Base-by-base conservation (phyloP, 1,140 invertebrate species). In the Calephelis nemesis region DNA sequence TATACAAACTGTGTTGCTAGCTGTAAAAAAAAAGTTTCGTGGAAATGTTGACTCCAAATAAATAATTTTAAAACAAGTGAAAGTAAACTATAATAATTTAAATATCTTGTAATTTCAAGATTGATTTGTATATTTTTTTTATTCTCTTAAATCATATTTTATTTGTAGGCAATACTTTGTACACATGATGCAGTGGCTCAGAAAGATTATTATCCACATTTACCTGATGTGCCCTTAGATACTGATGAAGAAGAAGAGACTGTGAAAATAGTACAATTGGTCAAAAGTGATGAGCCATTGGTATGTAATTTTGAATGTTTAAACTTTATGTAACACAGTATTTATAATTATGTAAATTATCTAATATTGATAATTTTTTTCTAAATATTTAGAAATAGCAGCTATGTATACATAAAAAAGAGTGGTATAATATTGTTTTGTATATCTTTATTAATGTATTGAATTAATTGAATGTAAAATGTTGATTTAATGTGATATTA, bases 241-340 rank as follows among this genome's bases (percentile, higher is more conserved):
- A 95, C 96, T 12, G 97, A 98, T 85, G 96, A 98, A 82, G 97
- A 97, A 84, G 98, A 99, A 90, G 97, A 98, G 88, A 98, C 98
- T 45, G 96, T 99, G 65, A 99, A 99, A 93, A 98, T 99, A 88
- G 98, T 99, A 39, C 97, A 98, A 90, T 93, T 99, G 68, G 97
- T 99, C 40, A 99, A 99, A 92, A 98, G 97, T 90, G 97, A 98
- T 90, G 98, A 99, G 92, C 98, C 98, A 54, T 92, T 99, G 96
- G 98, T 99, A 95, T 94, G 96, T 76, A 74, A 68, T 62, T 5
- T 45, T 69, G 45, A 45, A 54, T 30, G 30, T 30, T 30, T 30
- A 30, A 2, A 30, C 30, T 30, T 30, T 30, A 30, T 30, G 4
- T 30, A 50, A 30, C 42, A 49, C 39, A 45, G 5, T 45, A 9